These are phyloP conservation scores for Melieria omissa DNA, from an alignment of 2,888 invertebrate genomes.

Conservation along the genomic window DNA sequence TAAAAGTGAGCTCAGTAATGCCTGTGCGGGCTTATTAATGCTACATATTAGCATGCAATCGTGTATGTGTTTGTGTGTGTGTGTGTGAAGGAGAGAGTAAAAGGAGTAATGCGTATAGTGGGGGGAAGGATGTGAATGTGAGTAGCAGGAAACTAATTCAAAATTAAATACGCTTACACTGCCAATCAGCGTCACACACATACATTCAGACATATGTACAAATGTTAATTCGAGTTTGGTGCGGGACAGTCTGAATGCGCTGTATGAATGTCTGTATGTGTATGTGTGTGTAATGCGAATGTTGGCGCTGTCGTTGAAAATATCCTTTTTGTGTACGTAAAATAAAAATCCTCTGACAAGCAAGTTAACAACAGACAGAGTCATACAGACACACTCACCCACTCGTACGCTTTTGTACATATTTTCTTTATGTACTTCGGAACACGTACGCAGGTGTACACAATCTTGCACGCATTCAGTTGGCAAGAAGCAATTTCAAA, in stretches of 20 bases:
- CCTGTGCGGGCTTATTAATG: no score
- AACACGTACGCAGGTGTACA: not conserved
- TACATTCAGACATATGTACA: not conserved
- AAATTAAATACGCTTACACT: slow-evolving; percentile 2
- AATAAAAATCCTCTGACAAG: not conserved
- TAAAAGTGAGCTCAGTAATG: no score
- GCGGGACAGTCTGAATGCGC: no score
- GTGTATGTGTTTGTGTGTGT: not conserved
- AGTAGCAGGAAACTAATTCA: not conserved
- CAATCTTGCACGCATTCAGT: not conserved
- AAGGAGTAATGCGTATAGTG: not conserved
- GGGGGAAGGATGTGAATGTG: not conserved
- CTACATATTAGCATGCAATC: not conserved
- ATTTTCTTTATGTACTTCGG: not conserved
- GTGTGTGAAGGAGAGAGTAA: not conserved
- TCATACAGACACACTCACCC: not conserved
- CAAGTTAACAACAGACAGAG: not conserved
- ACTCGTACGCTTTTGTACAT: not conserved
- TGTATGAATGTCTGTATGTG: not conserved
- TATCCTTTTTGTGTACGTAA: not conserved
- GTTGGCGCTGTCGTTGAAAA: not conserved
- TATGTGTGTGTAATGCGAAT: not conserved
- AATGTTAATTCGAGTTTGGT: no score
- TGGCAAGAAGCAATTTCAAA: not conserved
- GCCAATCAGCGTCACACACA: not conserved